Evolutionary conservation across 2,797 vertebrate genomes (phyloP).

Genomic region (Lepilemur septentrionalis): DNA sequence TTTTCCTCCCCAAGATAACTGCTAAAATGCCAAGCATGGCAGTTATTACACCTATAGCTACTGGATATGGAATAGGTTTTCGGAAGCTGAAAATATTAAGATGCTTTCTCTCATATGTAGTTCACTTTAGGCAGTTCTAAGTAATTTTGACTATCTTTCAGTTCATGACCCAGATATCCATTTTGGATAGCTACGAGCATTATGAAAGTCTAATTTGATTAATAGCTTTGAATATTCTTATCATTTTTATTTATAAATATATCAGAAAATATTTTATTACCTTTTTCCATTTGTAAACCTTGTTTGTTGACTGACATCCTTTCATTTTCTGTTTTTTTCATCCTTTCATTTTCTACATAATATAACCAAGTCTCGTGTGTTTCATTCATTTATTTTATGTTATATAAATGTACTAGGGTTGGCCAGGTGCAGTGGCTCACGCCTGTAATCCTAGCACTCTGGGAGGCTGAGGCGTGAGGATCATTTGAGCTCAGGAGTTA

Average conservation of each 20-base stretch:
- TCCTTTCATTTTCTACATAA: no score
- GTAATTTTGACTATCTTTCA: slow-evolving; percentile 11
- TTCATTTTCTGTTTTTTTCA: slow-evolving; percentile 44
- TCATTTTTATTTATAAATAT: slow-evolving; percentile 44
- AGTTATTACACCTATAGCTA: slow-evolving; percentile 89
- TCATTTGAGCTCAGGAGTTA: no score
- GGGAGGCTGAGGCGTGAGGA: no score
- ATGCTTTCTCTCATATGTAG: slow-evolving; percentile 39
- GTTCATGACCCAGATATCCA: neutral
- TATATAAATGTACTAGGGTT: neutral
- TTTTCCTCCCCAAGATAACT: slow-evolving; percentile 88
- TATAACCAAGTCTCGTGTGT: neutral
- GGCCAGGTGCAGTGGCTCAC: no score
- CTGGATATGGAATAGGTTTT: slow-evolving; percentile 92
- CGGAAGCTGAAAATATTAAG: slow-evolving; percentile 70
- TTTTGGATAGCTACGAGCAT: slow-evolving; percentile 16
- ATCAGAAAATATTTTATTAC: slow-evolving; percentile 8
- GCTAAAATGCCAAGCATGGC: slow-evolving; percentile 93
- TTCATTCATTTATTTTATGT: slow-evolving; percentile 40
- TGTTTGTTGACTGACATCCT: slow-evolving; percentile 10
- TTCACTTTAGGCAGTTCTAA: slow-evolving; percentile 41
- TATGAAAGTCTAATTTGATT: slow-evolving; percentile 41
- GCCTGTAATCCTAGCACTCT: no score
- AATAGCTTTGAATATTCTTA: slow-evolving; percentile 24
- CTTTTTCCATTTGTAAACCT: slow-evolving; percentile 45